A percentile compares a stretch with the other conserved stretches of the same genome.
Evolutionary conservation across 2,797 vertebrate genomes (phyloP).

Genomic region (Pristis pectinata): DNA sequence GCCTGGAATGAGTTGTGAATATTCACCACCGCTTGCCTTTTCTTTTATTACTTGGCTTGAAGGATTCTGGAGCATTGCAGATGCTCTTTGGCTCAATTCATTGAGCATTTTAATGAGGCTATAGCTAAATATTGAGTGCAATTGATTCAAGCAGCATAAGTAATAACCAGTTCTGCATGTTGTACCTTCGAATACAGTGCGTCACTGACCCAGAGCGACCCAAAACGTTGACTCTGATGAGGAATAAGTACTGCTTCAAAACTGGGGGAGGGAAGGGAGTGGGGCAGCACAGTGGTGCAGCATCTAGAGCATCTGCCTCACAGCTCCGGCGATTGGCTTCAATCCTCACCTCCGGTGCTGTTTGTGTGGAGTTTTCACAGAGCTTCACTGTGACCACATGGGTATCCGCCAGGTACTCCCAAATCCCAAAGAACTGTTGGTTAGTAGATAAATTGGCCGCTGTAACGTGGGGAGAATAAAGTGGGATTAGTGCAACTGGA

Average conservation of each 20-base stretch:
- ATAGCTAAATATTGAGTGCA: not conserved
- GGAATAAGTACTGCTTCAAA: not conserved
- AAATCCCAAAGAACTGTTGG: too few species aligned
- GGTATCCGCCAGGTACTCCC: too few species aligned
- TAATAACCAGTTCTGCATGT: not conserved
- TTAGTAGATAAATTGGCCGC: too few species aligned
- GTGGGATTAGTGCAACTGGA: too few species aligned
- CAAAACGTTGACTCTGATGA: not conserved
- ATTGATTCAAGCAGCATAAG: not conserved
- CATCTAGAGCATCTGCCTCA: too few species aligned
- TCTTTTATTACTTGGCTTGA: not conserved
- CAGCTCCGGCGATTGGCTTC: too few species aligned
- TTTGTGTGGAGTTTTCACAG: too few species aligned
- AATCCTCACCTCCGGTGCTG: too few species aligned
- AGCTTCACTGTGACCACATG: too few species aligned
- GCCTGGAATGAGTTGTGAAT: conserved; percentile 2
- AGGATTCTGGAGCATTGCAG: not conserved
- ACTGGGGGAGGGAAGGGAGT: not conserved
- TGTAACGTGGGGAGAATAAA: too few species aligned
- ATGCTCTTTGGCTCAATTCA: not conserved
- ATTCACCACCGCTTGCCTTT: not conserved
- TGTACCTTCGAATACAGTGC: not conserved
- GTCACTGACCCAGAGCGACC: not conserved
- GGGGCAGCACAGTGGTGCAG: too few species aligned
- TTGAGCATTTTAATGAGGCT: not conserved